A percentile compares a stretch with the other conserved stretches of the same genome.
Evolutionary conservation across 2,113 vertebrate genomes (phyloP).

Genomic region (Hydrochoerus hydrochaeris): DNA sequence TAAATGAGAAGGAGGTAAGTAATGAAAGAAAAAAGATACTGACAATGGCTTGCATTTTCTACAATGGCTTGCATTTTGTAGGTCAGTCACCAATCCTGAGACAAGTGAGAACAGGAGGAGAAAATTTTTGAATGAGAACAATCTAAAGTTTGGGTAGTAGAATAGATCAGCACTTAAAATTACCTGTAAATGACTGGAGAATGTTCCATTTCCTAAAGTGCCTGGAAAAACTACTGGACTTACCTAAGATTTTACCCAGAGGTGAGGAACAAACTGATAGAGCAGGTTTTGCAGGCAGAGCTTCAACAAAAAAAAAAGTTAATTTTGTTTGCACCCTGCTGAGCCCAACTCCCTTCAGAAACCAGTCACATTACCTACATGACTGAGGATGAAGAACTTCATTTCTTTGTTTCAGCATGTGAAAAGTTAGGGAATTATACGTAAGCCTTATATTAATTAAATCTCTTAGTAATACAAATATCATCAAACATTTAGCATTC

Average conservation of each 20-base stretch:
- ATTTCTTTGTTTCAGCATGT: neutral
- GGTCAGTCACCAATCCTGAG: neutral
- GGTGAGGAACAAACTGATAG: neutral
- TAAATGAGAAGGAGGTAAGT: neutral
- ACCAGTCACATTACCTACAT: neutral
- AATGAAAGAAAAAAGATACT: neutral
- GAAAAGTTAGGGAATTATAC: neutral
- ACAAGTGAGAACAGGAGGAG: no score
- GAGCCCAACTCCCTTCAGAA: neutral
- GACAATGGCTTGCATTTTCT: neutral
- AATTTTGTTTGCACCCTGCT: neutral
- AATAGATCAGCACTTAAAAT: neutral
- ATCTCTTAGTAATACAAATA: neutral
- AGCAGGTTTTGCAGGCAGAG: constrained; percentile 13
- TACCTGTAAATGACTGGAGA: neutral
- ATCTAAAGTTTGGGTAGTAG: neutral
- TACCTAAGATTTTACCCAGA: neutral
- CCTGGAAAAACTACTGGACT: neutral
- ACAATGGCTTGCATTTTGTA: neutral
- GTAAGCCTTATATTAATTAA: neutral
- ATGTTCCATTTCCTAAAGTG: neutral
- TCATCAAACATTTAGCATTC: neutral
- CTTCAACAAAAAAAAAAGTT: neutral
- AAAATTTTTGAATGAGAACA: neutral
- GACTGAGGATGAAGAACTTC: neutral